Base-by-base conservation (phyloP, 2,797 vertebrate species). In the Delichon dasypus region DNA sequence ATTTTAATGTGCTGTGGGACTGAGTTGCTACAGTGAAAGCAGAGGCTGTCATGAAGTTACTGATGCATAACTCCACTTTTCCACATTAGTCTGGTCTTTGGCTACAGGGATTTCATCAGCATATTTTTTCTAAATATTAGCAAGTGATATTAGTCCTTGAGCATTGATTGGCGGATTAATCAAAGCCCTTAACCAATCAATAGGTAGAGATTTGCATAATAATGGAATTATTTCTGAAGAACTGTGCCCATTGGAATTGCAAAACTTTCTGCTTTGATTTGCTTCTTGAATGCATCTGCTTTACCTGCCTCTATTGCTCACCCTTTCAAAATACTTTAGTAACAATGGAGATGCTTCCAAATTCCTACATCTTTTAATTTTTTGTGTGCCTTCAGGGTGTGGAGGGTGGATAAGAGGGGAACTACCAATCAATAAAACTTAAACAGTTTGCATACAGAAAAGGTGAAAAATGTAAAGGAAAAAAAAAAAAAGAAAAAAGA, bases 171-270 rank as follows among this genome's bases (percentile, higher is more conserved):
- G 62, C 60, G 81, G 66, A 51, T 85, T 73, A 90, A 87, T 93
- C 62, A 11, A 85, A 93, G 71, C 44, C 68, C 29, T 75, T 94
- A 95, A 55, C 88, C 80, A 87, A 88, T 94, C 22, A 71, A 11
- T 61, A 51, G 20, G n/a, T 51, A 57, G 64, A 78, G 7, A 22
- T 85, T 91, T 93, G 60, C 81, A 74, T 88, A 92, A 84, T 15
- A 26, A 40, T 51, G 27, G 53, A 8, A 73, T 76, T 55, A 66
- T 85, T 90, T 93, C 36, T 62, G 75, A 94, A 90, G 68, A 87
- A 42, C 53, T 4, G 2, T 22, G 19, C 58, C 38, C 45, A 7
- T 60, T 78, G 51, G 40, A 95, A 87, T 85, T 92, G 21, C 70
- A 88, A 92, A 80, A 36, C 54, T 65, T 89, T 80, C 48, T 90